These are phyloP conservation scores for Bufo gargarizans DNA, from an alignment of 2,113 vertebrate species.

Conservation along the genomic window DNA sequence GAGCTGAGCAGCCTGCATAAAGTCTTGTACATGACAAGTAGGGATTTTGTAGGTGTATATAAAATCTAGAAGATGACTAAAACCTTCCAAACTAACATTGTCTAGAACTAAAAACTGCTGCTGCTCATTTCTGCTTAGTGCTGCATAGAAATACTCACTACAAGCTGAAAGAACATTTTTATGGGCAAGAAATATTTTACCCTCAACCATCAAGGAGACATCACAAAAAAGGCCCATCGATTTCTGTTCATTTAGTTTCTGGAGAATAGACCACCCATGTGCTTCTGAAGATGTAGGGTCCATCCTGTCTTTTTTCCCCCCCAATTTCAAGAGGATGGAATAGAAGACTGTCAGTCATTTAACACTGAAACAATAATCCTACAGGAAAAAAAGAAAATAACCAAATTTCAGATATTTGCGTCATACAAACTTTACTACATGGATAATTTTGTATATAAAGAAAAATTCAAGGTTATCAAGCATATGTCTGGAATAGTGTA, in stretches of 20 bases:
- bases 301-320: neutral
- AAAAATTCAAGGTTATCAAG: no score
- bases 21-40: slow-evolving; percentile 56
- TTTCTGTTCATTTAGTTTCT: slow-evolving; percentile 58
- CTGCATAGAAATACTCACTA: slow-evolving; percentile 55
- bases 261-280: slow-evolving; percentile 56
- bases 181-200: slow-evolving; percentile 59
- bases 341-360: neutral
- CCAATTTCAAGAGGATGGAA: neutral
- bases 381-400: neutral
- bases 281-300: slow-evolving; percentile 47
- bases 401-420: neutral
- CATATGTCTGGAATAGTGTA: no score
- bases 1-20: slow-evolving; percentile 54
- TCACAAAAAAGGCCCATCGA: slow-evolving; percentile 60
- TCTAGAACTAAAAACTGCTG: slow-evolving; percentile 56
- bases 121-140: slow-evolving; percentile 53
- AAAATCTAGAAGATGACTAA: slow-evolving; percentile 59
- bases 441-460: no score
- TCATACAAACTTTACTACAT: no score
- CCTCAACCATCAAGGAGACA: slow-evolving; percentile 57
- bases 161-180: slow-evolving; percentile 60
- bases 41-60: slow-evolving; percentile 58
- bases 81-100: slow-evolving; percentile 52
- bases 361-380: neutral